Evolutionary conservation across 2,797 vertebrate species (phyloP).

Genomic region (Sebastes nivosus): DNA sequence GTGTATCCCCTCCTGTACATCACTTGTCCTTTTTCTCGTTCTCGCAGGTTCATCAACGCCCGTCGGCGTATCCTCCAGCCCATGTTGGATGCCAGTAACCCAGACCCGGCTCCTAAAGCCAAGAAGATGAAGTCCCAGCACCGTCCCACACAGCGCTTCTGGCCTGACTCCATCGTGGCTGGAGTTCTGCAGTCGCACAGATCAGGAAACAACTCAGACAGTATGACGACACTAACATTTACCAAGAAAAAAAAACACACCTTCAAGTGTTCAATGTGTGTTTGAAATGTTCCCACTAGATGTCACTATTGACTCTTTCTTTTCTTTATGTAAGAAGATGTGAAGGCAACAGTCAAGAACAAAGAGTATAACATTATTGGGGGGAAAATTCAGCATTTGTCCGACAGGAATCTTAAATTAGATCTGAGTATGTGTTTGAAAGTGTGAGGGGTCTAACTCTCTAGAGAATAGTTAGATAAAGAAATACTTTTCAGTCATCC

Average conservation of each 20-base stretch:
- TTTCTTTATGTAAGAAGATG: background rate
- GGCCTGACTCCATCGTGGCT: constrained; percentile 97
- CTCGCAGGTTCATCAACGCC: constrained; percentile 95
- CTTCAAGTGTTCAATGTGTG: background rate
- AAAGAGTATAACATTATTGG: background rate
- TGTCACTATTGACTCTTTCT: constrained; percentile 31
- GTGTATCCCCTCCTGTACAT: background rate
- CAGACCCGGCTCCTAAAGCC: constrained; percentile 95
- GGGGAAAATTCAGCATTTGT: background rate
- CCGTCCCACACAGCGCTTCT: constrained; percentile 96
- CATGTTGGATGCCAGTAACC: constrained; percentile 98
- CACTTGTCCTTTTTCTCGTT: background rate
- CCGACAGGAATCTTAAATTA: background rate
- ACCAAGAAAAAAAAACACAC: background rate
- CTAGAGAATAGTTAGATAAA: background rate
- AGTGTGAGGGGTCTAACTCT: background rate
- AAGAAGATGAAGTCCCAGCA: constrained; percentile 99
- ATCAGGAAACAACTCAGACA: constrained; percentile 89
- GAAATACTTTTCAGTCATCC: background rate
- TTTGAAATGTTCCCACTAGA: constrained; percentile 39
- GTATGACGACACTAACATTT: constrained; percentile 73
- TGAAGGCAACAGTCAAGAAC: background rate
- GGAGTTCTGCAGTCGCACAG: constrained; percentile 94
- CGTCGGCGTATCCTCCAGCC: constrained; percentile 96
- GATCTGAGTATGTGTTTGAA: background rate